Evolutionary conservation across 1,140 invertebrate genomes (phyloP), one percentile per base, ranked within the genome.

Genomic region (Drosophila ambigua): DNA sequence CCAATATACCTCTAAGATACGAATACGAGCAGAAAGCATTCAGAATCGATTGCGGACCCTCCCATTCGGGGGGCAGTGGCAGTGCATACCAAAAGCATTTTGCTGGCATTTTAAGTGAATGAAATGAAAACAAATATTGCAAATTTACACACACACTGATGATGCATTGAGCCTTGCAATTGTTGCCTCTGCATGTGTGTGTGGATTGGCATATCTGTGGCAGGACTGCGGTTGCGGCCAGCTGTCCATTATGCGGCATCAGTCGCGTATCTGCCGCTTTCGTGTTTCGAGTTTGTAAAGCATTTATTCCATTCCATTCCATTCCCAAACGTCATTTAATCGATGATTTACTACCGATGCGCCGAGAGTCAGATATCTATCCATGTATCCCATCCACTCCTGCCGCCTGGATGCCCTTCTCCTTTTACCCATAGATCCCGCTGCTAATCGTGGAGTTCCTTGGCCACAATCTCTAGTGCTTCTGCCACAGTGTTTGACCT

Each of bases 61-160:
- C 28, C 9, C 31, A 9, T 31, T 31, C 8, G 31, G 31, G 31
- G 31, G 31, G 16, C 16, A 16, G 23, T 24, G 23, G 23, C 23
- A 24, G 23, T 24, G 23, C 23, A 31, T 9, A 31, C 20, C 2
- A 13, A n/a, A 57, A 48, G 2, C 15, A 23, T 39, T 53, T 20
- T 6, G 8, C 41, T 11, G 35, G 74, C 63, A 85, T 84, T 77
- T 85, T 85, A 87, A 85, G 78, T 87, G 83, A 87, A 85, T 82
- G 79, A 77, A 78, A 82, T 88, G 81, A 73, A 85, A 87, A 78
- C 82, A 88, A 88, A 88, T 85, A 85, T 88, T 78, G 79, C 74
- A 88, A 88, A 88, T 85, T 78, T 83, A 71, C 64, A 82, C 45
- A 65, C 31, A 63, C 31, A 24, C 23, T 26, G 35, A 52, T 48